phyloP scores from a whole-genome alignment of 2,797 vertebrate genomes.

The Gambusia yucatana region DNA sequence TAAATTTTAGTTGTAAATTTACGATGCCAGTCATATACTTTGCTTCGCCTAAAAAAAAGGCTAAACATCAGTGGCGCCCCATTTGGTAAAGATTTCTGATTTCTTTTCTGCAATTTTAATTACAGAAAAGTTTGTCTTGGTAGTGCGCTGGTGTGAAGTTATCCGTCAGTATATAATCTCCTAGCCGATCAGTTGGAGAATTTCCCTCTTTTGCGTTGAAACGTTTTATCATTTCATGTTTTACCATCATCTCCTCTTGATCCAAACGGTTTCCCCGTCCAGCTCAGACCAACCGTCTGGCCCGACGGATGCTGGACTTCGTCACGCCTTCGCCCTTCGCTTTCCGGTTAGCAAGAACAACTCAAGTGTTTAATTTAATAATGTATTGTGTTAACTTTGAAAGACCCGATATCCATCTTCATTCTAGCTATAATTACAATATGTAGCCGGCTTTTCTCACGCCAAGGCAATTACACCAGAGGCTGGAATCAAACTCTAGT shows the following conservation, averaged over 20 bases:
- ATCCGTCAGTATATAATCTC: conserved; percentile 29
- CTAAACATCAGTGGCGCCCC: conserved; percentile 7
- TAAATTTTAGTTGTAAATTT: background rate
- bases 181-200: conserved; percentile 12
- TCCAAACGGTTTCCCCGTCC: background rate
- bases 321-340: background rate
- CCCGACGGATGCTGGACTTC: background rate
- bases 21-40: background rate
- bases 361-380: conserved; percentile 20
- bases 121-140: background rate
- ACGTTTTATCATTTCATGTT: background rate
- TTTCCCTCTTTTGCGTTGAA: conserved; percentile 24
- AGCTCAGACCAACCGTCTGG: background rate
- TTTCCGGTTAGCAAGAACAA: conserved; percentile 3
- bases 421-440: background rate
- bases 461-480: background rate
- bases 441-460: background rate
- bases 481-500: background rate
- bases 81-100: background rate
- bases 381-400: background rate
- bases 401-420: conserved; percentile 1
- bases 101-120: background rate
- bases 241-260: conserved; percentile 4
- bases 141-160: conserved; percentile 23
- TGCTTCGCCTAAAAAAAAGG: background rate